These are phyloP conservation scores for Hydractinia echinata DNA, from an alignment of 30 jellyfish, hydroid and myxozoan species.

Conservation along the genomic window DNA sequence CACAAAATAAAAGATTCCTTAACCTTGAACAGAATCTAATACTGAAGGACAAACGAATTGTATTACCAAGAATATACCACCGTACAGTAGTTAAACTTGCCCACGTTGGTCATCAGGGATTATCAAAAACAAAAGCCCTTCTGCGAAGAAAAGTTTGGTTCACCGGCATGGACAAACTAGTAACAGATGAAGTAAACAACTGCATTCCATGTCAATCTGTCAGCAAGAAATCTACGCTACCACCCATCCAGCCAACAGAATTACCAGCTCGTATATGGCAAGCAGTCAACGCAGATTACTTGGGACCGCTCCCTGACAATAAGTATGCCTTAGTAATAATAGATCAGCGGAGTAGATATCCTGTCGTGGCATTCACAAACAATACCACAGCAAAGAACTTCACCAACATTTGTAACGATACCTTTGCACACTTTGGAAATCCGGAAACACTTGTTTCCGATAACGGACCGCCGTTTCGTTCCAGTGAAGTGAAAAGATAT, in stretches of 20 bases:
- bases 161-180: conserved; percentile 39
- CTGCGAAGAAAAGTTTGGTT: conserved; percentile 49
- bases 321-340: conserved; percentile 38
- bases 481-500: neutral
- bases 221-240: conserved; percentile 24
- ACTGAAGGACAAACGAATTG: conserved; percentile 42
- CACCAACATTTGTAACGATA: conserved; percentile 26
- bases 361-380: conserved; percentile 52
- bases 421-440: conserved; percentile 57
- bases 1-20: neutral
- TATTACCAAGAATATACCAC: conserved; percentile 30
- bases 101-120: conserved; percentile 59
- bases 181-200: conserved; percentile 13
- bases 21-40: conserved; percentile 30
- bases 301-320: conserved; percentile 53
- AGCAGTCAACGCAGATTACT: conserved; percentile 46
- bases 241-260: conserved; percentile 45
- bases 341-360: conserved; percentile 43
- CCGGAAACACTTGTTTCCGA: conserved; percentile 37
- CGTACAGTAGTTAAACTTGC: conserved; percentile 36
- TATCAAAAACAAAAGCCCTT: conserved; percentile 36
- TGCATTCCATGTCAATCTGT: conserved; percentile 60
- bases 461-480: conserved; percentile 54
- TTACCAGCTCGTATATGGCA: conserved; percentile 43
- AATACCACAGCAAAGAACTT: conserved; percentile 51